Base-by-base conservation (phyloP, 2,797 vertebrate genomes). In the Takifugu rubripes region DNA sequence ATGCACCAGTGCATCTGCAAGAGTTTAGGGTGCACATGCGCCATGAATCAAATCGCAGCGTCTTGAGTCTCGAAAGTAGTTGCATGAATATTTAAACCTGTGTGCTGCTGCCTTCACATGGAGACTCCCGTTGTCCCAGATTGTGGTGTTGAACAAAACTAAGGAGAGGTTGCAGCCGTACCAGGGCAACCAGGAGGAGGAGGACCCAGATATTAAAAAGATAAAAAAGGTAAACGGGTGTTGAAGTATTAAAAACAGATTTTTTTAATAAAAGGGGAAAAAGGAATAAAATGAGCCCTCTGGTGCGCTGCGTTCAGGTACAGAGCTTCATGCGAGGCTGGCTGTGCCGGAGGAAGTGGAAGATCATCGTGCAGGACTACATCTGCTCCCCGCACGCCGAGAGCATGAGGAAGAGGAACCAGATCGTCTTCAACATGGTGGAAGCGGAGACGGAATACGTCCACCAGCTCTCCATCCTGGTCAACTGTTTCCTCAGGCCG, bases 381-480 rank as follows among this genome's bases (percentile, higher is more conserved):
- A 98, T 98, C 83, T 93, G 92, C 52, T 98, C 96, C 11, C 96
- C 96, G 1, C 96, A 98, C 9, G 95, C 95, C 2, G 95, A 97
- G 82, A 98, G 94, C 81, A 98, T 98, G 96, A 91, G 96, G 72
- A 98, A 97, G 83, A 92, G 96, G 69, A 98, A 98, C 82, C 96
- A 96, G 85, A 95, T 98, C 3, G 96, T 97, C 77, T 98, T 98
- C 87, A 94, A 92, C 84, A 98, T 98, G 96, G 94, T 97, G 59
- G 96, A 98, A 66, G 92, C 95, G 0, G 96, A 98, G 87, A 90
- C 94, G 0, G 96, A 97, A 27, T 91, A 89, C 45, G 89, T 91
- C 49, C 87, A 86, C 65, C 95, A 98, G 80, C 94, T 98, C 58
- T 94, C 93, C 62, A 86, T 97, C 60, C 91, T 98, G 75, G 95